phyloP scores from a whole-genome alignment of 2,888 invertebrate genomes.

The Parnassius smintheus region DNA sequence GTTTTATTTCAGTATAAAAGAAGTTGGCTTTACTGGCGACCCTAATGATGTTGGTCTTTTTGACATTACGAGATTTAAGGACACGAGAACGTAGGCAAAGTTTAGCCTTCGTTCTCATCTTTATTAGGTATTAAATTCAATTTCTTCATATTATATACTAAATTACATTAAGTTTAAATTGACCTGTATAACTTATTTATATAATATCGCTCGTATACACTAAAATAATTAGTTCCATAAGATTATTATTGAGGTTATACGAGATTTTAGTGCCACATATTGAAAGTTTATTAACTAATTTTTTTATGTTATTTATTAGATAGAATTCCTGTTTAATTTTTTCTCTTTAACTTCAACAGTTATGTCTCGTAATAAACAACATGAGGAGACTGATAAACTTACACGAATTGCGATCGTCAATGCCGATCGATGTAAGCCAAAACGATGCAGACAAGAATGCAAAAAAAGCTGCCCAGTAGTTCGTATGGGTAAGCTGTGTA shows the following conservation, averaged over 20 bases:
- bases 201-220: neutral
- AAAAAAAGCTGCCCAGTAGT: constrained; percentile 99
- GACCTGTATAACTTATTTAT: neutral
- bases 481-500: constrained; percentile 99
- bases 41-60: constrained; percentile 43
- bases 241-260: constrained; percentile 65
- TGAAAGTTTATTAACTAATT: constrained; percentile 39
- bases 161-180: constrained; percentile 13
- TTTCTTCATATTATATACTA: constrained; percentile 30
- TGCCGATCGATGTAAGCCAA: constrained; percentile 99
- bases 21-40: too few relatives aligned
- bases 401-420: constrained; percentile 99
- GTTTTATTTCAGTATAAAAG: too few relatives aligned
- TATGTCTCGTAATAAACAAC: constrained; percentile 82
- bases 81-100: constrained; percentile 77
- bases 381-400: constrained; percentile 94
- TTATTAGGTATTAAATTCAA: constrained; percentile 57
- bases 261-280: constrained; percentile 63
- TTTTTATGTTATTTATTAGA: constrained; percentile 31
- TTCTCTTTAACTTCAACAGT: constrained; percentile 47
- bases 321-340: constrained; percentile 32
- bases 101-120: constrained; percentile 69
- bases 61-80: constrained; percentile 70
- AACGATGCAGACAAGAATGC: constrained; percentile 99
- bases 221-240: constrained; percentile 33